These are phyloP conservation scores for Euproctis similis DNA, from an alignment of 2,888 invertebrate genomes.

Conservation along the genomic window DNA sequence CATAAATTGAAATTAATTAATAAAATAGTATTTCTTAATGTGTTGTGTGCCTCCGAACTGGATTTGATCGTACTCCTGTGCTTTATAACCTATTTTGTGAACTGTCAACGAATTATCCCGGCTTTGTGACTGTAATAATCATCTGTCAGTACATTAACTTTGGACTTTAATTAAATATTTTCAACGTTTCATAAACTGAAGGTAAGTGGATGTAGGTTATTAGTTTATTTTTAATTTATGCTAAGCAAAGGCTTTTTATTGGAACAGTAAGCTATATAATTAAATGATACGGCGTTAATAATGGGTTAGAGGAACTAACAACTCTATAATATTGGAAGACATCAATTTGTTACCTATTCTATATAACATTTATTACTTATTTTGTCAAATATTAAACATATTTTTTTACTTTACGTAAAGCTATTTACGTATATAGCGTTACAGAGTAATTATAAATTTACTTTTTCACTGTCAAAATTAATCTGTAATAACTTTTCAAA, in stretches of 20 bases:
- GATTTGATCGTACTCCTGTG: conserved; percentile 52
- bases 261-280: conserved; percentile 13
- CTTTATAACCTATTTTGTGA: conserved; percentile 35
- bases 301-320: not conserved
- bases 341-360: no score
- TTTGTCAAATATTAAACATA: no score
- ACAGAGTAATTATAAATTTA: no score
- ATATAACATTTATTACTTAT: no score
- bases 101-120: conserved; percentile 20
- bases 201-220: conserved; percentile 43
- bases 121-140: conserved; percentile 34
- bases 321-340: not conserved
- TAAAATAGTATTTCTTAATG: conserved; percentile 33
- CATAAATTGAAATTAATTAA: conserved; percentile 53
- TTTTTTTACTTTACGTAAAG: no score
- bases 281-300: conserved; percentile 9
- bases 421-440: no score
- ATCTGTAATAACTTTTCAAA: no score
- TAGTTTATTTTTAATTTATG: conserved; percentile 17
- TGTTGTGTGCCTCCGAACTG: conserved; percentile 56
- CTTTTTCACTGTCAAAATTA: no score
- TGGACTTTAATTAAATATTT: conserved; percentile 43
- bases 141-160: conserved; percentile 30
- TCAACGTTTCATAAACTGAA: conserved; percentile 35
- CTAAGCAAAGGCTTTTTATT: conserved; percentile 6